Evolutionary conservation across 2,888 invertebrate species (phyloP), one percentile per base, ranked within the genome.

Genomic region (Ochropacha duplaris): DNA sequence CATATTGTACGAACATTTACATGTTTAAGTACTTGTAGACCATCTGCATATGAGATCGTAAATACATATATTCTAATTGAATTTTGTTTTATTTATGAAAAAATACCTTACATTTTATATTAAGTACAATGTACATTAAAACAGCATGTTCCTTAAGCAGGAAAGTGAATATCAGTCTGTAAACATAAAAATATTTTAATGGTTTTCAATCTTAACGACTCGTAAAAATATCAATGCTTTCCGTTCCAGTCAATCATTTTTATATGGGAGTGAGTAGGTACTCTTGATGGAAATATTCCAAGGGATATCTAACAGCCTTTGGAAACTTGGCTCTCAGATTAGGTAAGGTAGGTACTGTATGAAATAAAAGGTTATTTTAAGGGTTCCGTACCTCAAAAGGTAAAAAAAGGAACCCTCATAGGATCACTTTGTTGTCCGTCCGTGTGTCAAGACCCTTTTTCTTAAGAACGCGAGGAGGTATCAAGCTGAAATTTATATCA

Each of bases 1-100:
- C 72, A 73, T 72, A 77, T 72, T 76, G 72, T 69, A 69, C 51
- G 57, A 60, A 60, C 66, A 64, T n/a, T n/a, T 31, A 12, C 12
- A 12, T 62, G 52, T 51, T 28, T 73, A 62, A 59, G 63, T 65
- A 72, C 72, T 76, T 66, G 66, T 62, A 68, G 66, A 70, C 76
- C 78, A 66, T 61, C 67, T 66, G 65, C 74, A 73, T 72, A 74
- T 76, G 77, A 79, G 74, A 78, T 66, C 61, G 68, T 66, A 59
- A 61, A 66, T 68, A 28, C 8, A 6, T 26, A 9, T 28, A 8
- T 71, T 72, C n/a, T 78, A 71, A 70, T 76, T 66, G 60, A 61
- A 65, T 60, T 64, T 22, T 14, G 11, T 34, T 6, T 5, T 44
- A 6, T 5, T 44, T 19, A 0, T 44, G 9, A n/a, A n/a, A 12